A percentile compares a stretch with the other conserved stretches of the same genome.
These are phyloP conservation scores for Dipus sagitta DNA, from an alignment of 2,797 vertebrate species.

Conservation along the genomic window DNA sequence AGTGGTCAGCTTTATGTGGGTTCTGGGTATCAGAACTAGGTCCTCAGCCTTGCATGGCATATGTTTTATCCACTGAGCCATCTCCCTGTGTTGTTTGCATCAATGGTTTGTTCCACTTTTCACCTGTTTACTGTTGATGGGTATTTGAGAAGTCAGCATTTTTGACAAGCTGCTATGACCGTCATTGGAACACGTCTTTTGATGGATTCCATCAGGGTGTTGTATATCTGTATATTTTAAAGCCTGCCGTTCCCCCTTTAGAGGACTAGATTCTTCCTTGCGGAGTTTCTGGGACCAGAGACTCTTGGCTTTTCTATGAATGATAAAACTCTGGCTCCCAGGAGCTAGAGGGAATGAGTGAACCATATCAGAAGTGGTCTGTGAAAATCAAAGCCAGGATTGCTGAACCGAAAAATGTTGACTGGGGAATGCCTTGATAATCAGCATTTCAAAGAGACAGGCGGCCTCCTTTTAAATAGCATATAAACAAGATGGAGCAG, in stretches of 20 bases:
- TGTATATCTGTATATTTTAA: neutral
- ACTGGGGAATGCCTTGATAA: constrained; percentile 16
- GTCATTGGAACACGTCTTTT: neutral
- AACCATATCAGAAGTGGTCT: constrained; percentile 51
- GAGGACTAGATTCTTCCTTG: neutral
- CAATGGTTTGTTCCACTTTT: neutral
- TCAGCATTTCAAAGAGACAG: constrained; percentile 68
- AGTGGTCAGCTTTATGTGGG: no score
- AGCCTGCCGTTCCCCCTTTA: neutral
- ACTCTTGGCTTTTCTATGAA: constrained; percentile 26
- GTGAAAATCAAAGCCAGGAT: constrained; percentile 68
- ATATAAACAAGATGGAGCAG: constrained; percentile 28
- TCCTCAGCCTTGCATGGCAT: no score
- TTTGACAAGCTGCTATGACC: constrained; percentile 1
- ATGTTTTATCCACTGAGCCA: no score
- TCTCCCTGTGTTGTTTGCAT: neutral
- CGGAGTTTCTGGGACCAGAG: constrained; percentile 38
- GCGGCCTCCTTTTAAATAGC: constrained; percentile 40
- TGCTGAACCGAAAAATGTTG: neutral
- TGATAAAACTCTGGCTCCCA: constrained; percentile 1
- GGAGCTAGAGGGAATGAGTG: neutral
- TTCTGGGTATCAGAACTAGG: no score
- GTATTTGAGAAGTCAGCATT: neutral
- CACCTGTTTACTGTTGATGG: neutral
- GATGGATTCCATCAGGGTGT: neutral